Evolutionary conservation across 1,140 invertebrate species (phyloP).

Genomic region (Hyles euphorbiae): DNA sequence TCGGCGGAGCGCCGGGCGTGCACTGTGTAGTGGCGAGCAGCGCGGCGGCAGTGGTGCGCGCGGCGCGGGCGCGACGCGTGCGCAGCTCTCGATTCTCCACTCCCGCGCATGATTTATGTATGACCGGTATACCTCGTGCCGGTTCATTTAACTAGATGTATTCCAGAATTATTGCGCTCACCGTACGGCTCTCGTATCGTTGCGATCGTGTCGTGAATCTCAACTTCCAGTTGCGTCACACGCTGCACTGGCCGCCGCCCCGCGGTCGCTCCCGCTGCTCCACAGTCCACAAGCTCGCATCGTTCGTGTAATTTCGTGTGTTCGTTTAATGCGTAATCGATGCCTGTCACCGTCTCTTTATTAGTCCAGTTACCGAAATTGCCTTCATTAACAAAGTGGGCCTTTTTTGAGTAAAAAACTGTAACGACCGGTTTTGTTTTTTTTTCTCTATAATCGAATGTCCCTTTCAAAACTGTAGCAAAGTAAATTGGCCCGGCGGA

Average conservation of each 20-base stretch:
- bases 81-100: conserved; percentile 21
- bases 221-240: conserved; percentile 15
- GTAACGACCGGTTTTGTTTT: conserved; percentile 35
- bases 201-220: conserved; percentile 36
- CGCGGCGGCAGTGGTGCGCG: conserved; percentile 9
- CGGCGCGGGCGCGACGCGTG: conserved; percentile 32
- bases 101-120: conserved; percentile 53
- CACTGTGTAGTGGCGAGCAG: conserved; percentile 20
- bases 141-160: conserved; percentile 50
- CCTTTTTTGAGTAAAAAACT: conserved; percentile 30
- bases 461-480: conserved; percentile 34
- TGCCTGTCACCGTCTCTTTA: conserved; percentile 30
- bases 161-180: conserved; percentile 48
- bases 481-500: conserved; percentile 23
- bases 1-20: conserved; percentile 22
- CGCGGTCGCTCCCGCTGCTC: neutral
- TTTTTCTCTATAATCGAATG: conserved; percentile 35
- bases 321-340: conserved; percentile 27
- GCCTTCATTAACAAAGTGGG: conserved; percentile 41
- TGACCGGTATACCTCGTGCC: conserved; percentile 34
- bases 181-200: conserved; percentile 26
- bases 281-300: too few relatives aligned
- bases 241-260: neutral
- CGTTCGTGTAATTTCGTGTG: too few relatives aligned
- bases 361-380: conserved; percentile 44